phyloP scores from a whole-genome alignment of 2,797 vertebrate genomes.

The Gadopsis marmoratus region DNA sequence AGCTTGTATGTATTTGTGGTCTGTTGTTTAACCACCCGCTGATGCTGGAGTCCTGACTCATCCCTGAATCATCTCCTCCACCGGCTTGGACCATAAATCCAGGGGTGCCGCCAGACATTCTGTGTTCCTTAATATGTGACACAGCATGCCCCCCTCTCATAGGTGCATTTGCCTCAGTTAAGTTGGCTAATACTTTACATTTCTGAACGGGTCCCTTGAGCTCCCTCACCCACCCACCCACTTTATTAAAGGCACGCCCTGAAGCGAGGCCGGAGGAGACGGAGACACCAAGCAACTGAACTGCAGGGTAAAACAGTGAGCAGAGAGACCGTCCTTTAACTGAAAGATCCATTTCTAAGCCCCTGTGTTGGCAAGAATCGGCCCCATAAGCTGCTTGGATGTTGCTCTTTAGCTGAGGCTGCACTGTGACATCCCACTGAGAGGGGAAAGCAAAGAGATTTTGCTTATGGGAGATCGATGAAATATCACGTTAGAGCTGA shows the following conservation, averaged over 20 bases:
- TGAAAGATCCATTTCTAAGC: slow-evolving; percentile 48
- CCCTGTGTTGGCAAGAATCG: slow-evolving; percentile 21
- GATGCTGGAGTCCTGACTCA: slow-evolving; percentile 39
- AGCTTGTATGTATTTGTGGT: slow-evolving; percentile 15
- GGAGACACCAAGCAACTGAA: slow-evolving; percentile 17
- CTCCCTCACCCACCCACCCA: slow-evolving; percentile 6
- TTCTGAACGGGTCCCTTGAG: slow-evolving; percentile 34
- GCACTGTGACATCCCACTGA: slow-evolving; percentile 29
- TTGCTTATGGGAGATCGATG: slow-evolving; percentile 49
- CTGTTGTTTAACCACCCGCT: slow-evolving; percentile 3
- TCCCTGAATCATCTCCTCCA: slow-evolving; percentile 35
- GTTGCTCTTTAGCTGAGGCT: slow-evolving; percentile 46
- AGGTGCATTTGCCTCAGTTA: slow-evolving; percentile 19
- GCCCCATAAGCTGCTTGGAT: slow-evolving; percentile 26
- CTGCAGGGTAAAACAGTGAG: slow-evolving; percentile 23
- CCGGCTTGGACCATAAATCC: slow-evolving; percentile 9
- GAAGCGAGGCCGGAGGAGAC: slow-evolving; percentile 32
- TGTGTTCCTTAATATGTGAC: not conserved
- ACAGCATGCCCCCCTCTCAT: not conserved
- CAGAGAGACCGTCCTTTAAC: slow-evolving; percentile 27
- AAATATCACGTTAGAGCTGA: slow-evolving; percentile 46
- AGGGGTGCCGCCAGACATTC: not conserved
- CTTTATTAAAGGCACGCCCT: slow-evolving; percentile 17
- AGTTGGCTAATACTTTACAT: slow-evolving; percentile 40
- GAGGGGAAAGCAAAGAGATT: slow-evolving; percentile 16